Evolutionary conservation across 1,140 invertebrate species (phyloP), one percentile per base, ranked within the genome.

Genomic region (Drosophila yakuba): DNA sequence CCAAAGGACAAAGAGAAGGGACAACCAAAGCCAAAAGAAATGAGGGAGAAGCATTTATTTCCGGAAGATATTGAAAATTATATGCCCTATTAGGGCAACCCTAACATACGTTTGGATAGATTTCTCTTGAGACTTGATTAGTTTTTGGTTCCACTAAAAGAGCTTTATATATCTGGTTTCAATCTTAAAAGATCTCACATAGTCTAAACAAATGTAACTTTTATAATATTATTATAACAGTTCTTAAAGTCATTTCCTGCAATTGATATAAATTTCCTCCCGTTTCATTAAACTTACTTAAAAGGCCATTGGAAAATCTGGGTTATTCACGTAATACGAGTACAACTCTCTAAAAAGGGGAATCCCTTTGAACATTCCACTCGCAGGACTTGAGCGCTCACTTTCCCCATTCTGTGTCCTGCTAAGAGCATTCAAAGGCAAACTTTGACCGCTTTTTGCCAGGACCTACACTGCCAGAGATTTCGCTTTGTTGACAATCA

Each of bases 401-500:
- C 14, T 20, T 4, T 14, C 10, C 2, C 36, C 47, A 38, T 17
- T 32, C 36, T 1, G 36, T 23, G 6, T 62, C 25, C 55, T 63
- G 38, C 25, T 12, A 38, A 66, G 64, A 12, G 61, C 38, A 68
- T 66, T 54, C 47, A 52, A 66, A 44, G 36, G 20, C 38, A 25
- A 36, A 36, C 64, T 68, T 20, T 52, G 38, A 14, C 39, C 20
- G 23, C 32, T 41, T 57, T 68, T 15, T 39, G 57, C 50, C 50
- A 48, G 20, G 32, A 68, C 28, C 35, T 72, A 50, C 44, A 43
- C 17, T 43, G 28, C 6, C 39, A 17, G 56, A 61, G 63, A 77
- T 44, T 69, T 56, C 52, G 45, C 72, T 36, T 67, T 56, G 64
- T 55, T 78, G 84, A 88, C 84, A 77, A 79, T 89, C 83, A 83